These are phyloP conservation scores for Anoplolepis gracilipes DNA, from an alignment of 1,140 invertebrate genomes.

Conservation along the genomic window DNA sequence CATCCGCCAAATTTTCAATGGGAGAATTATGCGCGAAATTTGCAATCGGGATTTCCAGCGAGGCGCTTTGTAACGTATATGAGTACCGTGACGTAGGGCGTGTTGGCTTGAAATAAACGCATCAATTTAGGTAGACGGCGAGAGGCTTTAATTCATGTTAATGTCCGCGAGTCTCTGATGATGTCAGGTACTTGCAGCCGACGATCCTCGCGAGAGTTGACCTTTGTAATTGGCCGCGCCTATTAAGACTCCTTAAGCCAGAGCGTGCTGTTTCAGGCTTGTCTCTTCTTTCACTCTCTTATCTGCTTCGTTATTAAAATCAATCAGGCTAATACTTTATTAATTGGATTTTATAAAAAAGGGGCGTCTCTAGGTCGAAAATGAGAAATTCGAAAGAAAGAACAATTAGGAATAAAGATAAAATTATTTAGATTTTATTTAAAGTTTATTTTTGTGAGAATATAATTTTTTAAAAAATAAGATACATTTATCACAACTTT, in stretches of 20 bases:
- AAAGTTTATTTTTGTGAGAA: background rate
- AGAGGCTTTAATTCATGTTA: constrained; percentile 46
- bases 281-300: background rate
- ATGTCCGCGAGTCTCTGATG: constrained; percentile 15
- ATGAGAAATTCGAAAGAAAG: background rate
- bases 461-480: no score
- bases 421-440: background rate
- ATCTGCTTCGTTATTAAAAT: constrained; percentile 32
- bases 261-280: constrained; percentile 16
- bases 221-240: constrained; percentile 50
- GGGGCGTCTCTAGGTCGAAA: background rate
- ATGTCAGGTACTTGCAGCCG: constrained; percentile 32
- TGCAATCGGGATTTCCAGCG: constrained; percentile 24
- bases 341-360: background rate
- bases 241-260: constrained; percentile 39
- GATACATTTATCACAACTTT: no score
- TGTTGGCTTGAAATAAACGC: constrained; percentile 33
- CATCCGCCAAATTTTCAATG: constrained; percentile 50
- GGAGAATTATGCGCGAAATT: constrained; percentile 64
- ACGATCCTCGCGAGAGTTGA: constrained; percentile 19
- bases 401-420: background rate
- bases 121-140: constrained; percentile 41
- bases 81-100: background rate
- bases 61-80: background rate
- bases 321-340: background rate